A percentile compares a stretch with the other conserved stretches of the same genome.
phyloP scores from a whole-genome alignment of 1,140 invertebrate species.

The Manduca sexta region DNA sequence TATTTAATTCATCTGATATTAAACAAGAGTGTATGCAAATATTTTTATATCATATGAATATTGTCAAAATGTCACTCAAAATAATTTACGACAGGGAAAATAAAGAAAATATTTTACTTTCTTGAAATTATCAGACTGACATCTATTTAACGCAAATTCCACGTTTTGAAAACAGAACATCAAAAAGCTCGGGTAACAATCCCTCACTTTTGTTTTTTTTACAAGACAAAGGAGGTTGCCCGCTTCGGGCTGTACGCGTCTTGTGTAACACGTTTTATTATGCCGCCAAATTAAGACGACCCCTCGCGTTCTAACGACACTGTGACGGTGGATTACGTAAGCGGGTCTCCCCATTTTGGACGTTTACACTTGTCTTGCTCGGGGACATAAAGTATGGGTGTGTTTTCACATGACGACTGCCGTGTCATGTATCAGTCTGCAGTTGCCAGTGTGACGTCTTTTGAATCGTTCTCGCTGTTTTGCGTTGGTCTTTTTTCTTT shows the following conservation, averaged over 20 bases:
- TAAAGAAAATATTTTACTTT: no score
- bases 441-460: conserved; percentile 32
- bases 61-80: no score
- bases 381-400: conserved; percentile 36
- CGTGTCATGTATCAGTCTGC: conserved; percentile 40
- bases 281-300: conserved; percentile 25
- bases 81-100: no score
- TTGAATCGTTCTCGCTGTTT: conserved; percentile 35
- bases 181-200: conserved; percentile 41
- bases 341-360: conserved; percentile 27
- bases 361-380: conserved; percentile 39
- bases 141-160: not conserved
- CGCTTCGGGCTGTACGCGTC: conserved; percentile 34
- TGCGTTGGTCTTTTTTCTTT: conserved; percentile 15
- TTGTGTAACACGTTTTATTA: conserved; percentile 40
- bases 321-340: conserved; percentile 5
- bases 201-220: conserved; percentile 44
- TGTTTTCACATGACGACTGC: conserved; percentile 18
- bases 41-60: no score
- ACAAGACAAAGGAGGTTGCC: conserved; percentile 33
- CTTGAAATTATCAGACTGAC: no score
- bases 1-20: no score
- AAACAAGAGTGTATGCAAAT: no score
- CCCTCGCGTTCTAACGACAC: conserved; percentile 7
- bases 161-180: conserved; percentile 24